These are phyloP conservation scores for Tethya wilhelma DNA, from an alignment of 37 sponge, comb jelly and placozoan species.

Conservation along the genomic window DNA sequence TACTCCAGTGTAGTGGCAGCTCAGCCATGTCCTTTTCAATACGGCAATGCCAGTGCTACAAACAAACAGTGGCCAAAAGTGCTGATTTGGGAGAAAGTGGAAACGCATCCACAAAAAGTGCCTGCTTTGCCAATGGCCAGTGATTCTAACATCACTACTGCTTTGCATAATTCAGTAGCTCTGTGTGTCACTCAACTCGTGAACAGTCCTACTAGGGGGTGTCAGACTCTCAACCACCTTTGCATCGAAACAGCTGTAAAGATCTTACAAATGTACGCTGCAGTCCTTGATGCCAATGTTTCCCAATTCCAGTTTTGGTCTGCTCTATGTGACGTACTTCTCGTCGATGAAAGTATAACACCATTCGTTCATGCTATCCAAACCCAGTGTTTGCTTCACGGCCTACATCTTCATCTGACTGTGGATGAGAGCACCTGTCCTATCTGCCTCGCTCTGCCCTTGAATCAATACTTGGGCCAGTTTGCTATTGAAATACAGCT, in stretches of 20 bases:
- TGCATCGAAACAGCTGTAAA: conserved; percentile 28
- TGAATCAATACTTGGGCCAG: too few species aligned
- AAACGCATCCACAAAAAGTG: not conserved
- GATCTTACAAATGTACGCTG: not conserved
- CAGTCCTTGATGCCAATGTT: not conserved
- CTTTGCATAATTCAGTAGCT: too few species aligned
- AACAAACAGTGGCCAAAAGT: not conserved
- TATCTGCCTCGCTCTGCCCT: too few species aligned
- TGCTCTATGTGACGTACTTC: conserved; percentile 5
- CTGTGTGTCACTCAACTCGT: too few species aligned
- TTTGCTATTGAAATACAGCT: too few species aligned
- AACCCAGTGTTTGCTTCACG: conserved; percentile 36
- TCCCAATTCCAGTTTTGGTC: conserved; percentile 1
- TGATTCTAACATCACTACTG: too few species aligned
- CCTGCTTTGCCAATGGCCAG: too few species aligned
- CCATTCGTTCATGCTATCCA: conserved; percentile 15
- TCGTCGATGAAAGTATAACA: not conserved
- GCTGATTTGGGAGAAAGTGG: conserved; percentile 20
- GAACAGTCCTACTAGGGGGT: too few species aligned
- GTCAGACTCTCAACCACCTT: not conserved
- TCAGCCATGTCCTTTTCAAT: not conserved
- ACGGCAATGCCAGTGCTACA: not conserved
- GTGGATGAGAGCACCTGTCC: conserved; percentile 24
- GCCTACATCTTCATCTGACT: conserved; percentile 31
- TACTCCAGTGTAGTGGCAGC: not conserved